Conservation (phyloP, 2,888 invertebrate species). For the Cephalotes varians region DNA sequence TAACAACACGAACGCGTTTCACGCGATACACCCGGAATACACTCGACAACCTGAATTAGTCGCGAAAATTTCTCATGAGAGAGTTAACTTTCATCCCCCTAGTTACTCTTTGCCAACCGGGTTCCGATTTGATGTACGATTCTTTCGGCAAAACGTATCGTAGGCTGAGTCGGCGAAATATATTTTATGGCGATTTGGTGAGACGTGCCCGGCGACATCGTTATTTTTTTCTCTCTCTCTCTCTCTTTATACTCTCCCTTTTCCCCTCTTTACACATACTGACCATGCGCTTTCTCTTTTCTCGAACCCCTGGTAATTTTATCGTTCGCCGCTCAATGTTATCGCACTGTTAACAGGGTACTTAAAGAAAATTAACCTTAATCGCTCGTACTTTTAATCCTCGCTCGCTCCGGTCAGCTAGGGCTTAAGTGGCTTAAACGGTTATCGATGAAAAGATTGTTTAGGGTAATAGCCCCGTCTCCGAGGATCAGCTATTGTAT, state of each 20-base stretch:
- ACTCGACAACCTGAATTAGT: constrained; percentile 25
- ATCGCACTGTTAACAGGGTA: constrained; percentile 76
- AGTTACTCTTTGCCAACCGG: background rate
- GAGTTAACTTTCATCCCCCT: constrained; percentile 34
- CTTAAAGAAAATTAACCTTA: constrained; percentile 75
- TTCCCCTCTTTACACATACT: constrained; percentile 29
- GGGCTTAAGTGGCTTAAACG: constrained; percentile 69
- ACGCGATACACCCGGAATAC: constrained; percentile 9
- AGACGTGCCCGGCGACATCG: constrained; percentile 75
- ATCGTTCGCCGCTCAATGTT: constrained; percentile 67
- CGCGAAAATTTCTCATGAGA: constrained; percentile 57
- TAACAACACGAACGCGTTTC: background rate
- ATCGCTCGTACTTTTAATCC: constrained; percentile 73
- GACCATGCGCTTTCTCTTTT: constrained; percentile 55
- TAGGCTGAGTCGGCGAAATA: constrained; percentile 79
- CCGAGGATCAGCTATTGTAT: constrained; percentile 43
- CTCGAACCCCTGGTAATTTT: constrained; percentile 66
- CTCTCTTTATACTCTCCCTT: background rate
- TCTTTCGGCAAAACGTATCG: constrained; percentile 69
- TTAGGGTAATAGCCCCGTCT: constrained; percentile 67
- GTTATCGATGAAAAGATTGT: constrained; percentile 70
- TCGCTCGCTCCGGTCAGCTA: constrained; percentile 63
- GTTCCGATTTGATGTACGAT: constrained; percentile 61
- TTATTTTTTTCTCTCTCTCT: constrained; percentile 60
- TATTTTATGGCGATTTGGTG: constrained; percentile 75